Conservation (phyloP, 2,113 vertebrate genomes). For the Petrocephalus zakoni region DNA sequence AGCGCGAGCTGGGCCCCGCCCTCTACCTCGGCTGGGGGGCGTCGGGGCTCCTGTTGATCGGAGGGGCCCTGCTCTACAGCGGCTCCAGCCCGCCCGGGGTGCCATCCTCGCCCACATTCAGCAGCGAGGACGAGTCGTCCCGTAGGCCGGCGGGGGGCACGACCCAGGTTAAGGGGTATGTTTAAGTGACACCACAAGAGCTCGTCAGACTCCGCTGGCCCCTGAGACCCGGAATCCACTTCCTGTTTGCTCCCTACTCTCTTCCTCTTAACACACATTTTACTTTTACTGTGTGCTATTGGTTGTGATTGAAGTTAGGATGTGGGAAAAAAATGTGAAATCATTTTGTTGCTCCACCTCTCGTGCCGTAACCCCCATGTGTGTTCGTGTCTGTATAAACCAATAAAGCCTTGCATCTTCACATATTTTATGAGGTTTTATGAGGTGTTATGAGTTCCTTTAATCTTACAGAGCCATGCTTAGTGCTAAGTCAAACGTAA, state of each 20-base stretch:
- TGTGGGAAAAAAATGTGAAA: constrained; percentile 47
- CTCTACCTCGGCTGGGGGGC: constrained; percentile 71
- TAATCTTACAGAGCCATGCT: background rate
- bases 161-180: constrained; percentile 68
- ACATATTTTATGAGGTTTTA: background rate
- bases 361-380: constrained; percentile 47
- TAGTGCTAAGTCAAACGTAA: background rate
- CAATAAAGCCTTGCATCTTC: constrained; percentile 56
- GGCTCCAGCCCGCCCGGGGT: constrained; percentile 65
- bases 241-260: constrained; percentile 24
- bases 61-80: constrained; percentile 64
- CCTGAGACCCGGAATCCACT: constrained; percentile 20
- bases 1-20: constrained; percentile 67
- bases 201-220: background rate
- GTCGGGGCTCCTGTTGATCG: constrained; percentile 59
- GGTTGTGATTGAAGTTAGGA: constrained; percentile 37
- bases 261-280: constrained; percentile 48
- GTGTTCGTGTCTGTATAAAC: constrained; percentile 52
- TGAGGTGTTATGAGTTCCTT: background rate
- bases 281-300: constrained; percentile 34
- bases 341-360: constrained; percentile 50
- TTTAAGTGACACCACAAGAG: constrained; percentile 42
- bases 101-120: constrained; percentile 66
- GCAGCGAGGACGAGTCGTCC: constrained; percentile 67
- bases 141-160: constrained; percentile 52